Base-by-base conservation (phyloP, 2,113 vertebrate species). In the Elgaria multicarinata region DNA sequence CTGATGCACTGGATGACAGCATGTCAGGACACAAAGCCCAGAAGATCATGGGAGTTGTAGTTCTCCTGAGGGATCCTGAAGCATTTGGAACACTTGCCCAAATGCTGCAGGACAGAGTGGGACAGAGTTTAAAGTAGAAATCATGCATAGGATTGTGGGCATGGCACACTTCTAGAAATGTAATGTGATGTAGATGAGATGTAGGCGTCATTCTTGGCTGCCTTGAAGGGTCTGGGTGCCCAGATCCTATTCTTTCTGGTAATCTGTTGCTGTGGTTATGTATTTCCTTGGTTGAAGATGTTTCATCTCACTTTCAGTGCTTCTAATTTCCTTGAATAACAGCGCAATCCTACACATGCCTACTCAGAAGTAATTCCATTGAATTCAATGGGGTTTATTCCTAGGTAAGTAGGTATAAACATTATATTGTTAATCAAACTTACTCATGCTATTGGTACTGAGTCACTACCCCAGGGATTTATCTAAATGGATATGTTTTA, bases 401-500 rank as follows among this genome's bases (percentile, higher is more conserved):
- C 44, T 66, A 26, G 24, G 33, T 83, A 33, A 83, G 39, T 46
- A 42, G 39, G 18, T 62, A 44, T 69, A 67, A 94, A 90, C 77
- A 22, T 44, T 79, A 5, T 80, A 92, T 76, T 90, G 62, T 93
- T 90, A 92, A 88, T 85, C 75, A 91, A 18, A 55, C 89, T 89
- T 89, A 4, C 39, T 92, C 77, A 53, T 90, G 84, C 71, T 89
- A 89, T 89, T 55, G 62, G 53, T 69, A 71, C 74, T 72, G 2
- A 93, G 36, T 93, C 86, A 91, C 81, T 89, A 42, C 78, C 83
- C 87, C 46, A 85, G 78, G 71, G 91, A 92, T n/a, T 79, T 14
- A 26, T 24, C 0, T 91, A 92, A 91, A 50, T 55, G 50, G 44
- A 72, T 91, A 89, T 91, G 78, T 36, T 46, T 90, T 88, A 84